Evolutionary conservation across 2,888 invertebrate genomes (phyloP).

Genomic region (Cephalotes varians): DNA sequence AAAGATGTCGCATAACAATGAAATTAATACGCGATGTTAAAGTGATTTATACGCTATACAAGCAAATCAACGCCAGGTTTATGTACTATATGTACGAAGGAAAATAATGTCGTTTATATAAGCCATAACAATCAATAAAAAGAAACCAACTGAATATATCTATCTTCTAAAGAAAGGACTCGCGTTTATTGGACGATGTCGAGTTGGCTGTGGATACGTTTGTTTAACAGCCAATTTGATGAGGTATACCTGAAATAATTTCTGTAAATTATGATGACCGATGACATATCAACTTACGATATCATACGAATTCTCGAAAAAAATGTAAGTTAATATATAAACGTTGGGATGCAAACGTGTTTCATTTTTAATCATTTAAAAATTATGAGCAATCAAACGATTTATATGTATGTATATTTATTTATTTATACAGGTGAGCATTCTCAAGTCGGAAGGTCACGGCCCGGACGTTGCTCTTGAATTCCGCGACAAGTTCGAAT

Average conservation of each 20-base stretch:
- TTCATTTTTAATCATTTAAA: not conserved
- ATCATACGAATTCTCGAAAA: constrained; percentile 75
- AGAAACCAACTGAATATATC: constrained; percentile 33
- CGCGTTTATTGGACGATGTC: not conserved
- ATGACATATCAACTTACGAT: constrained; percentile 61
- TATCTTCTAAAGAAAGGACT: constrained; percentile 19
- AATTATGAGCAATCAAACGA: constrained; percentile 16
- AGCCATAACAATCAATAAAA: constrained; percentile 42
- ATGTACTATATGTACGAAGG: constrained; percentile 74
- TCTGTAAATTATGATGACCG: constrained; percentile 36
- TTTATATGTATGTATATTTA: not conserved
- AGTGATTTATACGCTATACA: constrained; percentile 42
- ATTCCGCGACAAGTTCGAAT: constrained; percentile 72
- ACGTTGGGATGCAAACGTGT: not conserved
- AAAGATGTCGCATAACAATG: constrained; percentile 61
- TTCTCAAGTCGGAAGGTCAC: constrained; percentile 74
- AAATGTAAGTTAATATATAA: constrained; percentile 71
- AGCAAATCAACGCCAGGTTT: constrained; percentile 69
- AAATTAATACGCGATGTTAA: constrained; percentile 55
- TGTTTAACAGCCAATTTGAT: constrained; percentile 5
- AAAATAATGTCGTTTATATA: constrained; percentile 72
- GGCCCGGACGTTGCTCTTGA: constrained; percentile 70
- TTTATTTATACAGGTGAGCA: constrained; percentile 70
- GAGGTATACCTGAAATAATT: not conserved
- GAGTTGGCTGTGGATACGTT: constrained; percentile 17